Base-by-base conservation (phyloP, 2,113 vertebrate genomes). In the Menidia beryllina region DNA sequence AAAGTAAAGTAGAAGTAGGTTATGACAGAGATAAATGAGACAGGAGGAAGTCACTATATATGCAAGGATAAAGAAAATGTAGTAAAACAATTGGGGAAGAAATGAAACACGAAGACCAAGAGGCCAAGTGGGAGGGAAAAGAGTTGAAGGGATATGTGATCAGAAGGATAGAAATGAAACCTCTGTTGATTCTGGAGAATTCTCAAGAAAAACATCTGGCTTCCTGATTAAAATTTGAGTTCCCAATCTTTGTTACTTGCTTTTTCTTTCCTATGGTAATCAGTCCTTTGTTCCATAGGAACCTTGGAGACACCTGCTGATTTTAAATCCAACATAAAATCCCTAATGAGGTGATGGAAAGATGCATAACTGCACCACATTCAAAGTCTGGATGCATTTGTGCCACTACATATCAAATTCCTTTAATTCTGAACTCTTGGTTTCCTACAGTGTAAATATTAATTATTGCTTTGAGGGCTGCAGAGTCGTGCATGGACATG, bases 281-380 rank as follows among this genome's bases (percentile, higher is more conserved):
- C 9, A 75, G 59, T 72, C 69, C 57, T 60, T 45, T 23, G 75
- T 77, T 81, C 81, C 85, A 69, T 75, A 68, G 70, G 54, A 81
- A 79, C 76, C 78, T 67, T 67, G 54, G 65, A 81, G 72, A 77
- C 71, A 79, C 79, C 73, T 78, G 61, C 68, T 67, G 70, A 73
- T 73, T 82, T 75, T 80, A 71, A 79, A 86, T 68, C 52, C 1
- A 21, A 71, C 47, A 75, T 72, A 69, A 81, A 81, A 26, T 68
- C 61, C 17, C 67, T 81, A 75, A 86, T 84, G 87, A 79, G 43
- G 54, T 48, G 5, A 72, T 54, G 48, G 55, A 24, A 71, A 57
- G 21, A 50, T n/a, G n/a, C n/a, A 63, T 63, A 54, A 73, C 50
- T 60, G 30, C 4, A 62, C 30, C 36, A 55, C 39, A 10, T 67